Percentiles rank a stretch among this genome's conserved stretches.
Evolutionary conservation across 2,888 invertebrate genomes (phyloP).

Genomic region (Tachina fera): DNA sequence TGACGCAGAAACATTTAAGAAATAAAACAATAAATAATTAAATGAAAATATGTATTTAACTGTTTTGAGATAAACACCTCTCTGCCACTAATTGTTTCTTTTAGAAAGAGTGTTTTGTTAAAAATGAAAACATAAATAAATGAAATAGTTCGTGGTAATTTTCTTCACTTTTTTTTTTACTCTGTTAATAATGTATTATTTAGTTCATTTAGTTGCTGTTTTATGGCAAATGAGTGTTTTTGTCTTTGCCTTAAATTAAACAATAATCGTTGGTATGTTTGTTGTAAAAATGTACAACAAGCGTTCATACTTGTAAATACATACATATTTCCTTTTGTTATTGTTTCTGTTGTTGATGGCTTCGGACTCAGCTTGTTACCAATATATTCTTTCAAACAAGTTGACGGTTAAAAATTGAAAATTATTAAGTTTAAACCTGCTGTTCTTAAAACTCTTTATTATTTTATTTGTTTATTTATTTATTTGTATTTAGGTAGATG

Average conservation of each 20-base stretch:
- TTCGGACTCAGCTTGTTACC: slow-evolving; percentile 55
- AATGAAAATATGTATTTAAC: slow-evolving; percentile 48
- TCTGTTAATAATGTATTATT: slow-evolving; percentile 8
- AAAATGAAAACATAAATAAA: slow-evolving; percentile 44
- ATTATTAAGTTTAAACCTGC: slow-evolving; percentile 57
- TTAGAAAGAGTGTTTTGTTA: slow-evolving; percentile 34
- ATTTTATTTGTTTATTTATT: neutral
- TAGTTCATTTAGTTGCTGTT: slow-evolving; percentile 4
- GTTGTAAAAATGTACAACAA: too few species aligned
- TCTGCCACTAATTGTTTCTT: slow-evolving; percentile 49
- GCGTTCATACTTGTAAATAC: neutral
- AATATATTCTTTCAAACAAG: slow-evolving; percentile 58
- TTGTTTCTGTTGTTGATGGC: slow-evolving; percentile 18
- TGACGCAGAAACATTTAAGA: slow-evolving; percentile 26
- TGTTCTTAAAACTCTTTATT: slow-evolving; percentile 49
- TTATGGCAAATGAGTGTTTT: neutral
- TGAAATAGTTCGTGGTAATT: slow-evolving; percentile 23
- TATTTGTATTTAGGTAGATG: neutral
- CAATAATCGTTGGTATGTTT: slow-evolving; percentile 31
- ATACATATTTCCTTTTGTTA: slow-evolving; percentile 13
- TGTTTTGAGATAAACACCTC: slow-evolving; percentile 52
- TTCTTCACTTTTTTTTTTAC: too few species aligned
- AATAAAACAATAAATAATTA: slow-evolving; percentile 49
- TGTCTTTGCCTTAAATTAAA: slow-evolving; percentile 16
- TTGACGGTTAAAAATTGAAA: slow-evolving; percentile 64